Conservation (phyloP, 2,113 vertebrate genomes). For the Macquaria australasica region DNA sequence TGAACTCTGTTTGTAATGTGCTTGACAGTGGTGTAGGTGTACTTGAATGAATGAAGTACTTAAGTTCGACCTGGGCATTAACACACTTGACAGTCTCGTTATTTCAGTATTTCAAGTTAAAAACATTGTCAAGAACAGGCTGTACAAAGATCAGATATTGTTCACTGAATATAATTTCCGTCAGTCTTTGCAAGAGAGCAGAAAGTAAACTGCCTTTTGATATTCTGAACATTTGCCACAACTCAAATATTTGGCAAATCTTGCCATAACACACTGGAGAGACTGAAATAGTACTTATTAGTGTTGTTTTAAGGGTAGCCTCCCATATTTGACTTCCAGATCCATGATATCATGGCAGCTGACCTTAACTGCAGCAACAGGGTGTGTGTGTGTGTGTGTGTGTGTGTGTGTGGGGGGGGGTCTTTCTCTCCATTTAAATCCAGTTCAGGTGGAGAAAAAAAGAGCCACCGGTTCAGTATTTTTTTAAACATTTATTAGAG, state of each 20-base stretch:
- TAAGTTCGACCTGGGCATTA: constrained; percentile 6
- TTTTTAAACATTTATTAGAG: background rate
- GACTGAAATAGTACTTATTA: background rate
- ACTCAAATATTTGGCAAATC: background rate
- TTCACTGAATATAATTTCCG: background rate
- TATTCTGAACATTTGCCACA: constrained; percentile 16
- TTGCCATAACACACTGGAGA: too few species aligned
- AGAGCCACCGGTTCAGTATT: background rate
- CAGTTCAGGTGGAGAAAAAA: background rate
- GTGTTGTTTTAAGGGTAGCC: background rate
- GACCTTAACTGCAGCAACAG: constrained; percentile 55
- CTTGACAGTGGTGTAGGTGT: background rate
- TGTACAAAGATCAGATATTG: background rate
- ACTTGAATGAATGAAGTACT: constrained; percentile 1
- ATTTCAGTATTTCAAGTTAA: constrained; percentile 13
- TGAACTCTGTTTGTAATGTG: background rate
- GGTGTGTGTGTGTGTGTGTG: background rate
- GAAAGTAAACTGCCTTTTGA: background rate
- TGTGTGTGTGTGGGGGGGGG: background rate
- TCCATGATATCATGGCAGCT: constrained; percentile 16
- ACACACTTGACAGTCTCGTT: background rate
- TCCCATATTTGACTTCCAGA: constrained; percentile 16
- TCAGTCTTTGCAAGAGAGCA: background rate
- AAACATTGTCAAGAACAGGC: constrained; percentile 6
- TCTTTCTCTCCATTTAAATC: constrained; percentile 18